Base-by-base conservation (phyloP, 2,888 invertebrate species). In the Galerucella nymphaeae region DNA sequence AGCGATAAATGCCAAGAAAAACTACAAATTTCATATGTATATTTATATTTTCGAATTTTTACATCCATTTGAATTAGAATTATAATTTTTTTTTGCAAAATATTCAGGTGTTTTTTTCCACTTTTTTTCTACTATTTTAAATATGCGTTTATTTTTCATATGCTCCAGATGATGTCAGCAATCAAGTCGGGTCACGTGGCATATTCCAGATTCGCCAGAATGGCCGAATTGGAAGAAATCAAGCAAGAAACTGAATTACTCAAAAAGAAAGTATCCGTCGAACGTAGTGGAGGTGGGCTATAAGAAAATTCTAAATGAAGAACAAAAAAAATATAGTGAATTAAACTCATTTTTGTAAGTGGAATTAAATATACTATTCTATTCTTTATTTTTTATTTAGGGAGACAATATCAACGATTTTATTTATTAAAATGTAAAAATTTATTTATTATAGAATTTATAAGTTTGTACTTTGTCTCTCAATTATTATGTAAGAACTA, bases 171-270 rank as follows among this genome's bases (percentile, higher is more conserved):
- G 94, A 99, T 99, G 97, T 97, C 97, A 14, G 98, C 98, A 10
- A 93, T 99, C 80, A 99, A 99, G 87, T 95, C 96, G 0, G 99
- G 99, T 11, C 94, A 96, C 84, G 94, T 99, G 76, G 93, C 97
- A 2, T 96, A 97, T 86, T 98, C 97, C 16, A 90, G 99, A 74
- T 97, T 99, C 87, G 98, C 98, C 2, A 91, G 94, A 81, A 96
- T 97, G 91, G 96, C 96, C 0, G 96, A 97, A 87, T 90, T 96
- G 89, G 96, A 96, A 83, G 96, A 96, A 83, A 93, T 93, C 71
- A 92, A 94, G 78, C 93, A 93, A 78, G 94, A 96, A 84, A 91
- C 91, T 79, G 93, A 94, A 80, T 87, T 88, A 76, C 88, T 94
- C 58, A 93, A 93, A 86, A 91, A 91, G 86, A 93, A 93, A 87